Base-by-base conservation (phyloP, 2,113 vertebrate genomes). In the Caranx melampygus region DNA sequence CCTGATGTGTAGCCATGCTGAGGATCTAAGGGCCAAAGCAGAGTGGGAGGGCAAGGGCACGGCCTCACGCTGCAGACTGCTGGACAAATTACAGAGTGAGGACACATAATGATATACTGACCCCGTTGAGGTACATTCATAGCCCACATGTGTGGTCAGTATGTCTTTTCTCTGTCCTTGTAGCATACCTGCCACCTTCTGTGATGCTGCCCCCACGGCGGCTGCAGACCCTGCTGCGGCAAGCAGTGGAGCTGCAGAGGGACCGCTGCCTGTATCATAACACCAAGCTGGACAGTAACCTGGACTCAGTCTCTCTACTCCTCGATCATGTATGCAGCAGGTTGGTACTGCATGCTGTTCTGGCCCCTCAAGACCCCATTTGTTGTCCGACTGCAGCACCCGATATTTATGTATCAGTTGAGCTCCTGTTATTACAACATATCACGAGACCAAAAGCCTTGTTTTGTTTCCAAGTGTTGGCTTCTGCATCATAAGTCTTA, bases 261-360 rank as follows among this genome's bases (percentile, higher is more conserved):
- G 98, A 99, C 87, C 97, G 97, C 92, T 99, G 98, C 94, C 97
- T 99, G 72, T 99, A 99, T 87, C 98, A 99, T 91, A 99, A 99
- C 91, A 99, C 97, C 87, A 99, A 99, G 94, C 95, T 98, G 87
- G 98, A 99, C 91, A 96, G 90, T 86, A 98, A 87, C 66, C 95
- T 99, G 90, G 98, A 99, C 82, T 98, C 98, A 2, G 97, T 98
- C 78, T 99, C 98, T 81, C 95, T 99, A 79, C 96, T 99, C 75
- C 95, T 98, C 85, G 98, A 99, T 91, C 98, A 99, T 37, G 96
- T 98, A 92, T 99, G 98, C 94, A 99, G 97, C 96, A 97, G 98
- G 98, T 99, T 67, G 58, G 89, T 84, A 49, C 68, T 54, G 16
- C 54, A 5, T 16, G 51, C 8, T 26, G 37, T n/a, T 37, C 51